A percentile compares a stretch with the other conserved stretches of the same genome.
Evolutionary conservation across 1,140 invertebrate species (phyloP).

Genomic region (Temnothorax curvispinosus): DNA sequence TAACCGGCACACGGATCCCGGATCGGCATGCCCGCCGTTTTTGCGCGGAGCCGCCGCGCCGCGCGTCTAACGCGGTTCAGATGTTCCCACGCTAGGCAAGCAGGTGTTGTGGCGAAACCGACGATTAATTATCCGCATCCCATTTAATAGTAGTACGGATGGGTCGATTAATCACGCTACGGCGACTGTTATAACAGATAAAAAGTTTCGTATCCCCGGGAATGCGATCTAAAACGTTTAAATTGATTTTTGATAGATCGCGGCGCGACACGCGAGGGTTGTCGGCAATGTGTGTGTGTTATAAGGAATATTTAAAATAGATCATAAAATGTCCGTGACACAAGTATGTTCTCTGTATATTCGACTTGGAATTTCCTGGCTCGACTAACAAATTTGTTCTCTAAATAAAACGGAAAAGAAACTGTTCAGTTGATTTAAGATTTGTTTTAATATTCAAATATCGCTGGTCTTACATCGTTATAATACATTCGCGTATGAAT

Average conservation of each 20-base stretch:
- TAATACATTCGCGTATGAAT: neutral
- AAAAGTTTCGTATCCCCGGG: constrained; percentile 25
- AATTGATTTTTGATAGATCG: constrained; percentile 51
- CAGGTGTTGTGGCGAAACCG: constrained; percentile 58
- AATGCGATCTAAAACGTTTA: constrained; percentile 16
- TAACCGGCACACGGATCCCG: neutral
- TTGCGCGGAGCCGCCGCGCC: constrained; percentile 26
- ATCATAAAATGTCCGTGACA: too few species aligned
- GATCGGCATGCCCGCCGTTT: constrained; percentile 49
- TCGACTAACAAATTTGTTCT: neutral
- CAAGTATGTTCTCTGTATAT: neutral
- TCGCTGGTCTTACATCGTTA: neutral
- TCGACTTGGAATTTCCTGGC: neutral
- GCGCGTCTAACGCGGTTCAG: constrained; percentile 53
- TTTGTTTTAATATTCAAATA: neutral
- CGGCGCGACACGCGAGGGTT: neutral
- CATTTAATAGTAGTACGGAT: constrained; percentile 57
- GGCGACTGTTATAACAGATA: constrained; percentile 53
- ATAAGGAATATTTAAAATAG: too few species aligned
- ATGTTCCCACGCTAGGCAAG: constrained; percentile 57
- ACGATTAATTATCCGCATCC: constrained; percentile 62
- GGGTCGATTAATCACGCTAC: constrained; percentile 55
- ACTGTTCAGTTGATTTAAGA: neutral
- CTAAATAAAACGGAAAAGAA: neutral
- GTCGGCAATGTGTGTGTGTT: neutral